Evolutionary conservation across 2,888 invertebrate genomes (phyloP), one percentile per base, ranked within the genome.

Genomic region (Mechanitis messenoides): DNA sequence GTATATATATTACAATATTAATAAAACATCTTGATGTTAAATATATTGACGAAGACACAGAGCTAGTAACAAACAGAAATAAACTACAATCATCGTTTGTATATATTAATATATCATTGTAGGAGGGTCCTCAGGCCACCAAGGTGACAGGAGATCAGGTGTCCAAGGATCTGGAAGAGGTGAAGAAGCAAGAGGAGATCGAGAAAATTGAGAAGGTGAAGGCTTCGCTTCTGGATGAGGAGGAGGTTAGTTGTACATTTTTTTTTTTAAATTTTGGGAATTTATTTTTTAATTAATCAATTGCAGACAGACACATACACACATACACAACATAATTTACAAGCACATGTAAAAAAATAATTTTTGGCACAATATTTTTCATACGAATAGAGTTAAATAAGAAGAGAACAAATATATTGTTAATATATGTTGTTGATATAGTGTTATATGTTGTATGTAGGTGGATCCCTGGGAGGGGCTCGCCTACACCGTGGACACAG

Each of bases 401-500:
- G 20, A 20, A 20, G 20, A 20, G 20, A 20, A 20, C 20, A 2
- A 33, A n/a, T 33, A 9, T 55, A 33, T 38, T 58, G 4, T n/a
- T 20, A 55, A 42, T 33, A 31, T 45, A 28, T 54, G 4, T 46
- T 46, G 28, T 46, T 31, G 7, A 31, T 33, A 56, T 6, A 46
- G 33, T 50, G 3, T 46, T 11, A 35, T 33, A 33, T 46, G 56
- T 56, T 55, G 20, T 58, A 46, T 35, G 0, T 77, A 93, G 77
- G 92, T 92, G 46, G 93, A 95, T 79, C 95, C 94, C 4, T 96
- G 96, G 96, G 94, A 93, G 35, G 95, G 95, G 33, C 91, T 96
- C 5, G 92, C 94, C 0, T 96, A 96, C 84, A 95, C 95, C 66
- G 93, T 96, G 64, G 96, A 96, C 78, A 94, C 95, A 12, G 96